Percentiles rank a stretch among this genome's conserved stretches.
These are phyloP conservation scores for Acropora tenuis DNA, from an alignment of 64 coral and sea anemone species.

Conservation along the genomic window DNA sequence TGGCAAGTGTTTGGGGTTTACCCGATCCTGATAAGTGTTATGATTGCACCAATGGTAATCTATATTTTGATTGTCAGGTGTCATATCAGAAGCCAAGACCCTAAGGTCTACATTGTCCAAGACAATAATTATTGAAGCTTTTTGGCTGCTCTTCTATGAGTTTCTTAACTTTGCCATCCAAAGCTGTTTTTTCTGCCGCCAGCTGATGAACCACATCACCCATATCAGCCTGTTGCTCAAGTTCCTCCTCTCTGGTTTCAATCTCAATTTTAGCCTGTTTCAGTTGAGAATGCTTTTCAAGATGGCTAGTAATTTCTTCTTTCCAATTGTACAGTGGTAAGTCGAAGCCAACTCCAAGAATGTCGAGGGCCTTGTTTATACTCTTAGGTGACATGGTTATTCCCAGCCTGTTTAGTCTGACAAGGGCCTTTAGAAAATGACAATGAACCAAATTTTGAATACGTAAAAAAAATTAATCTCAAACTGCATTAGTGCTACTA, in stretches of 20 bases:
- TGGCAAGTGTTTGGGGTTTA: background rate
- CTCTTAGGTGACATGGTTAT: slow-evolving; percentile 59
- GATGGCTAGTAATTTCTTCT: background rate
- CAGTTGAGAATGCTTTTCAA: background rate
- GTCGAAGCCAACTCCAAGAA: slow-evolving; percentile 23
- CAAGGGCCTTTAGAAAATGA: slow-evolving; percentile 20
- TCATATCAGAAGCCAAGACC: slow-evolving; percentile 45
- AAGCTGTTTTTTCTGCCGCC: background rate
- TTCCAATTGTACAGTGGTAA: slow-evolving; percentile 1
- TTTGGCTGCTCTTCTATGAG: background rate
- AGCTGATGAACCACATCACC: background rate
- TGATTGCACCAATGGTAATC: slow-evolving; percentile 66
- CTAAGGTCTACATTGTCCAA: slow-evolving; percentile 48
- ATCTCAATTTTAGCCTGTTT: background rate
- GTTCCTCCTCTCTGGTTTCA: slow-evolving; percentile 26
- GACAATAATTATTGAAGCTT: slow-evolving; percentile 23
- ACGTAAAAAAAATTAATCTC: too few species aligned
- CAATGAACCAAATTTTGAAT: too few species aligned
- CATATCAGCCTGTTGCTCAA: background rate
- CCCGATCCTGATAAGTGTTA: slow-evolving; percentile 31
- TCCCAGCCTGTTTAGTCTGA: slow-evolving; percentile 50
- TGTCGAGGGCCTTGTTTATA: slow-evolving; percentile 45
- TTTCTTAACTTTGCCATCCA: background rate
- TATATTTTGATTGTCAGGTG: slow-evolving; percentile 57
- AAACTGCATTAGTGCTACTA: too few species aligned